Evolutionary conservation across 2,888 invertebrate genomes (phyloP), one percentile per base, ranked within the genome.

Genomic region (Aproaerema taeniolella): DNA sequence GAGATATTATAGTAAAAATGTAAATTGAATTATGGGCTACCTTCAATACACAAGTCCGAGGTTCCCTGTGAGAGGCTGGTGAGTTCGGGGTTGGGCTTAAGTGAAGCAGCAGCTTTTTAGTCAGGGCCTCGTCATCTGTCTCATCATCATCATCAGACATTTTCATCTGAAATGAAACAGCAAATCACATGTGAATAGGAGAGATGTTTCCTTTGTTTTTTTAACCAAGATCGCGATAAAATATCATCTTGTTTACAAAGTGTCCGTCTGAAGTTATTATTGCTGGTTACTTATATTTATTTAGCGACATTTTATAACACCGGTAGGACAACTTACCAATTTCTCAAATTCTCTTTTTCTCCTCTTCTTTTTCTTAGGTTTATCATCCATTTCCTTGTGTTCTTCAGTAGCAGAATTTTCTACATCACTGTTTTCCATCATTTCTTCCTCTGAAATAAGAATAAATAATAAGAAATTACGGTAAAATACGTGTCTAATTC

Each of bases 41-140:
- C 57, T 94, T 90, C 6, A 95, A 87, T 8, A 95, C 95, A 79
- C 95, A 95, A 29, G 92, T 91, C 17, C 95, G 88, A 2, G 93
- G 93, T 61, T 95, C 95, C 24, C 95, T 87, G 31, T 91, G 90
- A 0, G 91, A 91, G 5, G 91, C 91, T 2, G 86, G 82, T 12
- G 87, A 87, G 57, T 75, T 75, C 8, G 85, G 74, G 1, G 74
- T 77, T 1, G 85, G 83, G 48, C 85, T 85, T 31, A 69, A 63
- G 36, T 67, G 67, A 13, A 77, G 75, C 36, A 68, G 55, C 49
- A 70, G 52, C 57, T 87, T 87, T 62, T 80, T 83, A 25, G 66
- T 47, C 38, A 70, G 45, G 33, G 68, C 67, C 43, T 87, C 87
- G 38, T 85, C 85, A 58, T 83, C 87, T 8, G 79, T 73, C 37